A percentile compares a stretch with the other conserved stretches of the same genome.
Evolutionary conservation across 2,797 vertebrate genomes (phyloP).

Genomic region (Nannoperca australis): DNA sequence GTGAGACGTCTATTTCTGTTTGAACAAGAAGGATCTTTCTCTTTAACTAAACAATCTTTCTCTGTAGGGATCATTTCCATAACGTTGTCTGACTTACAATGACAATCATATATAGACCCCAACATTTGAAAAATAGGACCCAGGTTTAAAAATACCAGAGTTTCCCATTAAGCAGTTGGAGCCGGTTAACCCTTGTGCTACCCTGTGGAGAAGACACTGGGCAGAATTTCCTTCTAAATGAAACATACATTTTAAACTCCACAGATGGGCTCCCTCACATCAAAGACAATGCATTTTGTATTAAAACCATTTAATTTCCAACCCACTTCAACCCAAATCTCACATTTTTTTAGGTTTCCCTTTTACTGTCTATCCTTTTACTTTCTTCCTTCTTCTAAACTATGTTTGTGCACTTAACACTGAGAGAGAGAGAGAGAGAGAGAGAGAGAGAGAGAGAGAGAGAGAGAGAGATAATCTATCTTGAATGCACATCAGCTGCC

Average conservation of each 20-base stretch:
- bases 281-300: background rate
- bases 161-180: background rate
- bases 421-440: conserved; percentile 2
- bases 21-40: too few relatives aligned
- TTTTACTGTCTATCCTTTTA: background rate
- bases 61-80: too few relatives aligned
- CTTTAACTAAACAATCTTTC: too few relatives aligned
- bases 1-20: too few relatives aligned
- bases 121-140: too few relatives aligned
- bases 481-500: conserved; percentile 8
- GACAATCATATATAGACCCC: too few relatives aligned
- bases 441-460: background rate
- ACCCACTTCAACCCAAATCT: background rate
- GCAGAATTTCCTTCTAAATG: background rate
- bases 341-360: background rate
- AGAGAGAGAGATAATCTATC: background rate
- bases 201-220: too few relatives aligned
- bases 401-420: background rate
- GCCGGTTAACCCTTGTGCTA: background rate
- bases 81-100: too few relatives aligned
- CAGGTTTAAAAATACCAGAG: too few relatives aligned
- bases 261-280: background rate
- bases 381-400: background rate
- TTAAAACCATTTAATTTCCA: background rate
- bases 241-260: background rate